Base-by-base conservation (phyloP, 2,797 vertebrate species). In the Mormyrus proboscirostris region DNA sequence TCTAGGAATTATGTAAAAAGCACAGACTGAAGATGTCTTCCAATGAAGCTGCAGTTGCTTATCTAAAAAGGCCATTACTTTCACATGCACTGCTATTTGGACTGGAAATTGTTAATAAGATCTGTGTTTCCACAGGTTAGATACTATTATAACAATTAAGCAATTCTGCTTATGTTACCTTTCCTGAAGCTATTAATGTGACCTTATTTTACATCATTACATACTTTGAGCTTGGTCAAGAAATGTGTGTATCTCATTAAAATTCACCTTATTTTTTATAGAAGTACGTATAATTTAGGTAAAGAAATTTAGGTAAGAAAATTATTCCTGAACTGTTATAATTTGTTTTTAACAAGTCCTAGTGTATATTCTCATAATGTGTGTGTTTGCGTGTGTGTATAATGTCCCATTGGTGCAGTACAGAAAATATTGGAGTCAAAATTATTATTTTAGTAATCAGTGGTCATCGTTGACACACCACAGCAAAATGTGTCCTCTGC, bases 11-110 rank as follows among this genome's bases (percentile, higher is more conserved):
- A 89, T 90, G 41, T 59, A 91, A 83, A 90, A 88, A 91, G 90
- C 92, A 92, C 92, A 90, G 92, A 94, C 92, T 88, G 92, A 44
- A 90, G 92, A 92, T 93, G 90, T 93, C 73, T 89, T 91, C 89
- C 88, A 73, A 88, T 90, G 73, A 91, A 92, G 91, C 90, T 92
- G 88, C 50, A 91, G 90, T 91, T 51, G 22, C n/a, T 51, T 49
- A 89, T 16, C 33, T 6, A 82, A 57, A 89, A 55, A n/a, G 76
- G 16, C 38, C 53, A 38, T 82, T 44, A 10, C 3, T 50, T 33
- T 41, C 49, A 44, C 2, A 19, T 79, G 38, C 12, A 16, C 33
- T 44, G 12, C 38, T 9, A 41, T 79, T 79, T 79, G n/a, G 38
- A 16, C 41, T 0, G 38, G 73, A 79, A 79, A 44, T 79, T 44